Evolutionary conservation across 2,888 invertebrate species (phyloP), one percentile per base, ranked within the genome.

Genomic region (Stenotaenia linearis): DNA sequence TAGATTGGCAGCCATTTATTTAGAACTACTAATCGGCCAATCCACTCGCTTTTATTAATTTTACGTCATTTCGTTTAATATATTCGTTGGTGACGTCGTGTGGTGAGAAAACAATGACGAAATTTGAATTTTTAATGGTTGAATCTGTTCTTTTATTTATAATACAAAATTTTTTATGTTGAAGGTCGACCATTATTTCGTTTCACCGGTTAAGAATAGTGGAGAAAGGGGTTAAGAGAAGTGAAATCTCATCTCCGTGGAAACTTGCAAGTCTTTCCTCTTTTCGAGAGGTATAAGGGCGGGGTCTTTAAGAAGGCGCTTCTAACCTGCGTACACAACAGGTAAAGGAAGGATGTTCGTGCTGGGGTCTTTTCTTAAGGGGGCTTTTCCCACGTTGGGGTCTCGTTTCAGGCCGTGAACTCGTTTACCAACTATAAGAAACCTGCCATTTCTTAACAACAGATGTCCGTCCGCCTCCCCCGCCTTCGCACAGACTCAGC

Each of bases 161-260:
- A n/a, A n/a, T n/a, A n/a, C n/a, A n/a, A n/a, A n/a, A n/a, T n/a
- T n/a, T n/a, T n/a, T n/a, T n/a, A n/a, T n/a, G n/a, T n/a, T n/a
- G n/a, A n/a, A n/a, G n/a, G n/a, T n/a, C n/a, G n/a, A 12, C 23
- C 3, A 6, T 0, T 6, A 10, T 69, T 25, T 69, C 25, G 69
- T 69, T 10, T 69, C 69, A 28, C 69, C 50, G 18, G 50, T 50
- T 50, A 18, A 50, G 18, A 50, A 50, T n/a, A 28, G 69, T 15
- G 25, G 25, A 69, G 69, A 69, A 69, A 69, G 28, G 69, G 69
- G 69, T 69, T 69, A 69, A 69, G 69, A 28, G 69, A 69, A 69
- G 69, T 69, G 69, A 69, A 69, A 69, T 69, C 69, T 69, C 69
- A 69, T 69, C 69, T 69, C 69, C 69, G 69, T 69, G 69, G 69